Conservation (phyloP, 2,797 vertebrate species). For the Mormyrus proboscirostris region DNA sequence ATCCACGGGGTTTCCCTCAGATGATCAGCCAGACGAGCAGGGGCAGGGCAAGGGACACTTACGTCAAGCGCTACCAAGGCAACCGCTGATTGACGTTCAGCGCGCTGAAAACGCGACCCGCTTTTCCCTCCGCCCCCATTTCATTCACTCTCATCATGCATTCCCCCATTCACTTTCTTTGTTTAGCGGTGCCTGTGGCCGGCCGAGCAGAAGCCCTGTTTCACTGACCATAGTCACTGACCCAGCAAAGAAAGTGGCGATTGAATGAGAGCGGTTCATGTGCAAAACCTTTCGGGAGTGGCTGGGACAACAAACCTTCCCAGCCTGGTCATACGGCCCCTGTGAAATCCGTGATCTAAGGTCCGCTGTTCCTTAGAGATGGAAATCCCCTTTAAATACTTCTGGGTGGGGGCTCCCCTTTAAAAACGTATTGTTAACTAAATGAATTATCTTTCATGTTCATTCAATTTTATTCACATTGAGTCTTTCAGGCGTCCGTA, state of each 20-base stretch:
- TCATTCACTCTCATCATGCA: not conserved
- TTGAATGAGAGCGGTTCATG: not conserved
- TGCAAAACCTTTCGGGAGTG: not conserved
- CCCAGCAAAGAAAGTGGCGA: not conserved
- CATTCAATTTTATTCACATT: not conserved
- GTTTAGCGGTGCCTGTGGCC: not conserved
- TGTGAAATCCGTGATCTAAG: not conserved
- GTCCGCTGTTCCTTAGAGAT: not conserved
- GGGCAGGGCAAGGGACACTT: conserved; percentile 72
- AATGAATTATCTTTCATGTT: not conserved
- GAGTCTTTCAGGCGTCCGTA: not conserved
- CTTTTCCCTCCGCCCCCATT: conserved; percentile 25
- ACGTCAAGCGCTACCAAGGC: conserved; percentile 82
- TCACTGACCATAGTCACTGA: not conserved
- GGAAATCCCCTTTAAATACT: not conserved
- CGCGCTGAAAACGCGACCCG: conserved; percentile 19
- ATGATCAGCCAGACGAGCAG: conserved; percentile 77
- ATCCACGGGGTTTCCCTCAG: conserved; percentile 93
- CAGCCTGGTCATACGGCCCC: not conserved
- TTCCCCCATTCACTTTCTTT: not conserved
- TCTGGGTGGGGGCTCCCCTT: not conserved
- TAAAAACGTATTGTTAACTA: not conserved
- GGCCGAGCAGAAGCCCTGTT: not conserved
- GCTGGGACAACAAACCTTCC: not conserved
- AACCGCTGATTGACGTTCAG: conserved; percentile 56